These are phyloP conservation scores for Suillia variegata DNA, from an alignment of 2,888 invertebrate species.

Conservation along the genomic window DNA sequence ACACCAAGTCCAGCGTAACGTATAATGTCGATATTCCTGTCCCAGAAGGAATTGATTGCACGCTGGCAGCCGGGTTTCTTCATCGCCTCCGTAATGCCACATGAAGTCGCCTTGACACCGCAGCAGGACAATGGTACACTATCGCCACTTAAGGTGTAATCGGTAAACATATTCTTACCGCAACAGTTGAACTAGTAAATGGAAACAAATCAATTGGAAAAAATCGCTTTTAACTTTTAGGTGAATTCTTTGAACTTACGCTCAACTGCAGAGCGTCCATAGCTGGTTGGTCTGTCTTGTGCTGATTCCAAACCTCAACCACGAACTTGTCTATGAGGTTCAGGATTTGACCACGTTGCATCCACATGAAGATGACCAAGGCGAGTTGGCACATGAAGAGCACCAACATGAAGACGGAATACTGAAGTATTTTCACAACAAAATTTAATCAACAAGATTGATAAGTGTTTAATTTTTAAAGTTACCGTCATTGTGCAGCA, in stretches of 20 bases:
- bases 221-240: background rate
- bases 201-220: background rate
- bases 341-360: constrained; percentile 66
- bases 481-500: constrained; percentile 83
- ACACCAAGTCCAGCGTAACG: constrained; percentile 73
- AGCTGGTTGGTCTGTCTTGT: constrained; percentile 35
- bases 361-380: constrained; percentile 71
- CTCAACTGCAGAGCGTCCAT: constrained; percentile 48
- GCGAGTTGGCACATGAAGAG: constrained; percentile 76
- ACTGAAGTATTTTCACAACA: constrained; percentile 69
- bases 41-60: constrained; percentile 58
- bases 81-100: constrained; percentile 32
- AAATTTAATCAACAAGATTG: background rate
- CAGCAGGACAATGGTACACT: constrained; percentile 44
- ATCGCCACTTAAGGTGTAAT: constrained; percentile 36
- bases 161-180: constrained; percentile 40
- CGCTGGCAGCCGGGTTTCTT: constrained; percentile 42
- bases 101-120: constrained; percentile 42
- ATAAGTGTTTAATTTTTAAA: constrained; percentile 4
- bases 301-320: constrained; percentile 58
- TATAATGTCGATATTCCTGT: constrained; percentile 60
- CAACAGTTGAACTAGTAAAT: constrained; percentile 51
- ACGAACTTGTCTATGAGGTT: constrained; percentile 64
- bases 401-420: constrained; percentile 72
- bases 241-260: constrained; percentile 35